A percentile compares a stretch with the other conserved stretches of the same genome.
phyloP scores from a whole-genome alignment of 2,888 invertebrate genomes.

The Leptura quadrifasciata region DNA sequence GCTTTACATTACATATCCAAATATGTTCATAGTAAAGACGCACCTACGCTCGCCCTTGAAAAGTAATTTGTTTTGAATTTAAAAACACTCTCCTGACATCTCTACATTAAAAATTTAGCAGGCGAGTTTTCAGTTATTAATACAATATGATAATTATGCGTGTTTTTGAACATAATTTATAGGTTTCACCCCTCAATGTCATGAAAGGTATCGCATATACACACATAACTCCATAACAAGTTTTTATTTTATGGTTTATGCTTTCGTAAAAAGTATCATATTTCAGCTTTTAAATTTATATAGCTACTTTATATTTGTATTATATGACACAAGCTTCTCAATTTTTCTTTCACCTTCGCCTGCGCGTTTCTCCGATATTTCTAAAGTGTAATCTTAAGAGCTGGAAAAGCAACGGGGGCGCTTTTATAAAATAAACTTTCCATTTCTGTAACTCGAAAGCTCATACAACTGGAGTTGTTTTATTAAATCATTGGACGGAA shows the following conservation, averaged over 20 bases:
- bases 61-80: too few relatives aligned
- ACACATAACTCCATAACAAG: constrained; percentile 26
- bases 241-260: constrained; percentile 28
- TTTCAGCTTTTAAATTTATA: constrained; percentile 32
- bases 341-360: constrained; percentile 18
- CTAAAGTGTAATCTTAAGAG: constrained; percentile 5
- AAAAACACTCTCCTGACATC: too few relatives aligned
- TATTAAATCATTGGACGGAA: constrained; percentile 7
- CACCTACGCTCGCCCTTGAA: too few relatives aligned
- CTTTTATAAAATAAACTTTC: constrained; percentile 15
- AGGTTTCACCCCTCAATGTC: background rate
- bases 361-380: constrained; percentile 5
- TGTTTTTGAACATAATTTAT: background rate
- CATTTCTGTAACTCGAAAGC: constrained; percentile 14
- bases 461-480: constrained; percentile 12
- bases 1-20: too few relatives aligned
- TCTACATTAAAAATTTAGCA: too few relatives aligned
- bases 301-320: constrained; percentile 31
- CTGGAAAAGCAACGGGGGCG: constrained; percentile 1
- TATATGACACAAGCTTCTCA: constrained; percentile 26
- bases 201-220: background rate
- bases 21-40: too few relatives aligned
- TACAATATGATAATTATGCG: background rate
- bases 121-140: background rate
- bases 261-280: constrained; percentile 20